phyloP scores from a whole-genome alignment of 2,113 vertebrate species.

The Cynocephalus volans region DNA sequence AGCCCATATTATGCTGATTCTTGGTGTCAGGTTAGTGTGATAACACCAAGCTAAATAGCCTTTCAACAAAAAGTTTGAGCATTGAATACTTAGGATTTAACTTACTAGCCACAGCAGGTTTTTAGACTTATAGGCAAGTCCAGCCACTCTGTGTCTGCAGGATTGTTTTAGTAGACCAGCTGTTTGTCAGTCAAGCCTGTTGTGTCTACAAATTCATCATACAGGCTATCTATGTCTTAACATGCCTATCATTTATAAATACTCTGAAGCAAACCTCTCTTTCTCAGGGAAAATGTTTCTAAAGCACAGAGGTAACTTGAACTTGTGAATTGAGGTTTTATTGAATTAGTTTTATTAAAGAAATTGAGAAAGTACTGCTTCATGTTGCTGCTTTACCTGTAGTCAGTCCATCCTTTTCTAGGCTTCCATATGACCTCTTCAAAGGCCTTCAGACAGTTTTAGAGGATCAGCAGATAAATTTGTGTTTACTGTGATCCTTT shows the following conservation, averaged over 20 bases:
- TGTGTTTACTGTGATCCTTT: conserved; percentile 14
- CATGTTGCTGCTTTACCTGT: neutral
- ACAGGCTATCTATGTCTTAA: neutral
- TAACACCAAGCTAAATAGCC: neutral
- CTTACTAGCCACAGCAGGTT: neutral
- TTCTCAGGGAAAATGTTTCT: neutral
- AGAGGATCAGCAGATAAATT: neutral
- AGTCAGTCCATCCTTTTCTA: neutral
- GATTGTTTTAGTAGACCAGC: neutral
- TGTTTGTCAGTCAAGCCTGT: neutral
- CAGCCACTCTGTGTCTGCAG: neutral
- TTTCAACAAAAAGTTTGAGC: neutral
- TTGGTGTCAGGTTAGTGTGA: neutral
- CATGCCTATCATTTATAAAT: neutral
- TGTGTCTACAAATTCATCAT: conserved; percentile 29
- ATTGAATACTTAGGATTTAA: neutral
- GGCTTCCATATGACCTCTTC: neutral
- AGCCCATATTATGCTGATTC: neutral
- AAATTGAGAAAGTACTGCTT: conserved; percentile 1
- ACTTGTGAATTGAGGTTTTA: neutral
- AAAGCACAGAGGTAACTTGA: neutral
- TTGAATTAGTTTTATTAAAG: neutral
- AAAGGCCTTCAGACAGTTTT: conserved; percentile 11
- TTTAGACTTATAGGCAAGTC: neutral
- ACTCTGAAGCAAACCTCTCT: neutral